Evolutionary conservation across 2,888 invertebrate genomes (phyloP), one percentile per base, ranked within the genome.

Genomic region (Lydus trimaculatus): DNA sequence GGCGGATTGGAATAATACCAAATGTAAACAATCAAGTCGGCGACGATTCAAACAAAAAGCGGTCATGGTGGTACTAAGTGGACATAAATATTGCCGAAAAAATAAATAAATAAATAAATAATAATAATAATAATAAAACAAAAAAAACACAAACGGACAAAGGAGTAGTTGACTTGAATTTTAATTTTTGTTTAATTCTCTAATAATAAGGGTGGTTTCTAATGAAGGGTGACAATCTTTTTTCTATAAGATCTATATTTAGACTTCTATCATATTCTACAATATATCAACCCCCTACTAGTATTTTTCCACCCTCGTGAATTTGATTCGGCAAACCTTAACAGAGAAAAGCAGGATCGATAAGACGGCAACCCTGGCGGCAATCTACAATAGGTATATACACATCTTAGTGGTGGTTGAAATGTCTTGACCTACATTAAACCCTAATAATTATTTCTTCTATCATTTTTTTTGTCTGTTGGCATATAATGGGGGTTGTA

Each of bases 301-400:
- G 33, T 15, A n/a, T 48, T 20, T 20, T 52, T 52, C 48, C 48
- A 52, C 48, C 67, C 28, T 52, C 58, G 56, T 58, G 43, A 43
- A 64, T 64, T 28, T 33, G 56, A 64, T 64, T 64, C 61, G 64
- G 61, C 64, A 61, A 63, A 63, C 64, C 64, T 64, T 61, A 23
- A 36, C 33, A 31, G 66, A 69, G 48, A 31, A 60, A 20, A n/a
- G n/a, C n/a, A 25, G 39, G 58, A 69, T 69, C 69, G 65, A 69
- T 69, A 63, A 59, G 65, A 43, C 60, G 63, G 58, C 58, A 59
- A 59, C 60, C 63, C 60, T 56, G 58, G 33, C 66, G 66, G 58
- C 52, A 25, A 52, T 52, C 52, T 23, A 23, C 52, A 23, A 43
- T 43, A 33, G 33, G 5, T n/a, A n/a, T 39, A n/a, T 33, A 33